Evolutionary conservation across 2,797 vertebrate species (phyloP).

Genomic region (Peromyscus nudipes): DNA sequence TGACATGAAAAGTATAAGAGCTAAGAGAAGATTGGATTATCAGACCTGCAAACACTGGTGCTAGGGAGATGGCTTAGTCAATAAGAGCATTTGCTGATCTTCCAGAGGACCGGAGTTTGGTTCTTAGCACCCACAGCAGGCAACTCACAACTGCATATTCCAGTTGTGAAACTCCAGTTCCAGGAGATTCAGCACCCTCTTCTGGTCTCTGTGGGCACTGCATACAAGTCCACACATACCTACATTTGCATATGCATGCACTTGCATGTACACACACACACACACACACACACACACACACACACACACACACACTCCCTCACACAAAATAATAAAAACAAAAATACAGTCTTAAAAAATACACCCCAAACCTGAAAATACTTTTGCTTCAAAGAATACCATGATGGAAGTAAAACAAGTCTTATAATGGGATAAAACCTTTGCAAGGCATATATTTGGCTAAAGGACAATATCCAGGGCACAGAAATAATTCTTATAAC

Average conservation of each 20-base stretch:
- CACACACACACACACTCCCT: neutral
- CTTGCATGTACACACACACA: no score
- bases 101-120: neutral
- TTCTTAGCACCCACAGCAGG: no score
- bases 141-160: neutral
- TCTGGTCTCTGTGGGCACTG: neutral
- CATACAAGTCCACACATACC: neutral
- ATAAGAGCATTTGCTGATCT: neutral
- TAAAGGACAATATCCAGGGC: neutral
- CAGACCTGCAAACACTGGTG: neutral
- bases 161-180: neutral
- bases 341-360: neutral
- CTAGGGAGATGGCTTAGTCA: neutral
- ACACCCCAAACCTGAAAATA: neutral
- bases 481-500: slow-evolving; percentile 10
- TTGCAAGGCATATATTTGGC: neutral
- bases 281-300: neutral
- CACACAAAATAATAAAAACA: neutral
- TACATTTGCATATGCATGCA: neutral
- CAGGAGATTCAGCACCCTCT: neutral
- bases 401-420: neutral
- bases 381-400: slow-evolving; percentile 3
- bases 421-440: neutral
- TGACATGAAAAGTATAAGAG: neutral
- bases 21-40: neutral